Evolutionary conservation across 1,140 invertebrate species (phyloP).

Genomic region (Drosophila littoralis): DNA sequence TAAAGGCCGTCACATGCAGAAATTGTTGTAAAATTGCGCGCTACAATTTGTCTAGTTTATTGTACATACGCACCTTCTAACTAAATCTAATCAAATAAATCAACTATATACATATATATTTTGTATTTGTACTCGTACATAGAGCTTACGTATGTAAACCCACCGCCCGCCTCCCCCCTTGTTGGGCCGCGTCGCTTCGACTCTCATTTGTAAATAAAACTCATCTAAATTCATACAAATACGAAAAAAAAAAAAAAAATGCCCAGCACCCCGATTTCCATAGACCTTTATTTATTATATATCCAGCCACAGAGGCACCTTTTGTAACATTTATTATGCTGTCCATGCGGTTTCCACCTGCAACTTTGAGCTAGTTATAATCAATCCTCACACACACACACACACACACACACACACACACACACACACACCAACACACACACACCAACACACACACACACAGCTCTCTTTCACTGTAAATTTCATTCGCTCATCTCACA

Average conservation of each 20-base stretch:
- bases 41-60: slow-evolving; percentile 59
- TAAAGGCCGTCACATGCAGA: slow-evolving; percentile 46
- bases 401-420: background rate
- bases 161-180: background rate
- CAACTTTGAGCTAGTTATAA: slow-evolving; percentile 7
- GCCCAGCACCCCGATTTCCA: background rate
- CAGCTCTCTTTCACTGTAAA: slow-evolving; percentile 30
- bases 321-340: slow-evolving; percentile 16
- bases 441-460: background rate
- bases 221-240: slow-evolving; percentile 57
- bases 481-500: slow-evolving; percentile 26
- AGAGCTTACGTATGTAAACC: slow-evolving; percentile 36
- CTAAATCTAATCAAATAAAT: background rate
- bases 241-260: too few relatives aligned
- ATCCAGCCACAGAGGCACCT: background rate
- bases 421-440: background rate
- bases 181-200: slow-evolving; percentile 53
- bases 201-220: slow-evolving; percentile 77
- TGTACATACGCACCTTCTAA: slow-evolving; percentile 34
- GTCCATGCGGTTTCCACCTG: slow-evolving; percentile 15
- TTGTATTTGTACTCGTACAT: slow-evolving; percentile 57
- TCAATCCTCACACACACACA: background rate
- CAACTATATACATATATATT: slow-evolving; percentile 32
- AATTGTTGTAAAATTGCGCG: slow-evolving; percentile 56
- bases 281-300: background rate